Base-by-base conservation (phyloP, 2,888 invertebrate species). In the Dendrolimus pini region DNA sequence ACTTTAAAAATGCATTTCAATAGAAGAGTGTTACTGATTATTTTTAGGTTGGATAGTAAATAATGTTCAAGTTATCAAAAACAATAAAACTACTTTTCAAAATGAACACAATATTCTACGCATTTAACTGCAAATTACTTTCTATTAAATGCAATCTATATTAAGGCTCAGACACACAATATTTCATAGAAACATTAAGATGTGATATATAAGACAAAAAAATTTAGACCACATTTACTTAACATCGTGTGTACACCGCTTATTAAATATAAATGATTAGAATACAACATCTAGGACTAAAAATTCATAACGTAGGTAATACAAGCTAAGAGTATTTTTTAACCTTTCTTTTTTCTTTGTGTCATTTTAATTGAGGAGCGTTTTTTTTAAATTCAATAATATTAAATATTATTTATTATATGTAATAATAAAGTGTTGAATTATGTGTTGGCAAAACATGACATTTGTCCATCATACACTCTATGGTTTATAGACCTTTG, bases 51-150 rank as follows among this genome's bases (percentile, higher is more conserved):
- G 47, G 9, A 47, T 47, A 47, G 30, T 30, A 30, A 6, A 47
- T 47, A 7, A 47, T 47, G 12, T 47, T 47, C 47, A 47, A 58
- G 59, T 61, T 65, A 67, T 62, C 61, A 30, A 60, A 66, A 60
- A 61, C 60, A 66, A 62, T 63, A 65, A 63, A 65, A 61, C 65
- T 65, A 69, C 60, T 55, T 56, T 59, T 69, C 62, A 75, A 78
- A 77, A 75, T 82, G 82, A 86, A 85, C 85, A 86, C 85, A 83
- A 75, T 76, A 65, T 61, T 82, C 78, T 83, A 82, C 83, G 83
- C 78, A 70, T 69, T 65, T 41, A 70, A 61, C 59, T 56, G 67
- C 60, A 54, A 73, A 67, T 63, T 74, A 76, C 66, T 65, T 61
- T 60, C 71, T 77, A 77, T 70, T 82, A 84, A 83, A 82, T 83